Base-by-base conservation (phyloP, 2,113 vertebrate species). In the Macquaria ambigua region DNA sequence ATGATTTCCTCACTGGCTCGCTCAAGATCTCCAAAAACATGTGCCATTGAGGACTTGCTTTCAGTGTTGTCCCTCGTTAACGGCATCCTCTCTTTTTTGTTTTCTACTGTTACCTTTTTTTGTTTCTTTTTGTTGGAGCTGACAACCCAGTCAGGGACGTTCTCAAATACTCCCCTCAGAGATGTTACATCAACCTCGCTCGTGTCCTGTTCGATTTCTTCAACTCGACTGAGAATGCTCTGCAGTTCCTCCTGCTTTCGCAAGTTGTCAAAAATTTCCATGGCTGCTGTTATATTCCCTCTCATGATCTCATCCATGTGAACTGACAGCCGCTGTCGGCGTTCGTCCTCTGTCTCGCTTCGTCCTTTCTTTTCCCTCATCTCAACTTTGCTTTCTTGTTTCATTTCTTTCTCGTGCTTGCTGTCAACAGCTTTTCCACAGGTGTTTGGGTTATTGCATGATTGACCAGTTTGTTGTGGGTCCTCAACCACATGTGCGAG, bases 291-390 rank as follows among this genome's bases (percentile, higher is more conserved):
- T 59, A 96, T 94, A 11, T 98, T 97, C 55, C 95, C 97, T 93
- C 95, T 97, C 93, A 98, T 94, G 77, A 98, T 98, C 91, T 97
- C 96, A 55, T 98, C 97, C 93, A 97, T 97, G 93, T 97, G 97
- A 46, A 97, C 87, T 0, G 97, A 98, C 84, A 98, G 84, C 43
- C 97, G 96, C 91, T 97, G 96, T 37, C 95, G 84, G 74, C 96
- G 94, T 68, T 97, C 97, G 0, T 96, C 95, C 86, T 97, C 97
- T 0, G 96, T 97, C 93, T 98, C 97, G 1, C 62, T 83, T 72
- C 79, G 89, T 9, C 52, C 66, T 93, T 96, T 97, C 85, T 95
- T 97, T 89, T 95, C 93, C 92, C 97, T 96, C 88, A 97, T 92
- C 68, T 96, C 95, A 16, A 96, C 95, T 80, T 91, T 90, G 46